Base-by-base conservation (phyloP, 2,113 vertebrate genomes). In the Passer montanus region DNA sequence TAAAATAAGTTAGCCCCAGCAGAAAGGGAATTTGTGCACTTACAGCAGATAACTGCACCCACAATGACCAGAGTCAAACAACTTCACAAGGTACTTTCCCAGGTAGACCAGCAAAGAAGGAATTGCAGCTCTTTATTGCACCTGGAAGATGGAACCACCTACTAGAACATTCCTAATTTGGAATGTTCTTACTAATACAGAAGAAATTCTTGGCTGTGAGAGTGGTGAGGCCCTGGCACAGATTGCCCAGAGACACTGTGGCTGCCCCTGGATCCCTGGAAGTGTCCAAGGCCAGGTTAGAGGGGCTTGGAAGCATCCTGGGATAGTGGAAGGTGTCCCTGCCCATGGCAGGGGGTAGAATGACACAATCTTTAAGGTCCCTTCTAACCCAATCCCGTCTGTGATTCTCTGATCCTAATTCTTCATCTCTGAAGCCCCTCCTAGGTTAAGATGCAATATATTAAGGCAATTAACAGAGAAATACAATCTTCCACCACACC, bases 231-330 rank as follows among this genome's bases (percentile, higher is more conserved):
- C 23, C 52, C 44, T 67, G 60, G 28, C 8, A 69, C 21, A 49
- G 31, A 17, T 0, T 56, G 18, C 31, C 15, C 79, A 63, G 49
- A 43, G 55, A 1, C 15, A 7, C 47, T 55, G 55, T 41, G 47
- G 55, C 41, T 62, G 70, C 30, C 26, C 21, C 41, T 56, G 30
- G 19, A 76, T 55, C 70, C 24, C 41, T 69, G 53, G 7, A 0
- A 47, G 41, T 31, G 30, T 11, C n/a, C 41, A 24, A 53, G 53
- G 17, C 20, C n/a, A 16, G 41, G 63, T 0, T 83, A 41, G 20
- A 46, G 0, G 39, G 46, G 16, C 17, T 68, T 68, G n/a, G 55
- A 62, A 62, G n/a, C n/a, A 69, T 0, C 14, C 24, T 69, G n/a
- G 41, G 24, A 1, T 2, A 13, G 30, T 41, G 30, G 14, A 13